phyloP scores from a whole-genome alignment of 1,140 invertebrate genomes.

The Gryllus bimaculatus region DNA sequence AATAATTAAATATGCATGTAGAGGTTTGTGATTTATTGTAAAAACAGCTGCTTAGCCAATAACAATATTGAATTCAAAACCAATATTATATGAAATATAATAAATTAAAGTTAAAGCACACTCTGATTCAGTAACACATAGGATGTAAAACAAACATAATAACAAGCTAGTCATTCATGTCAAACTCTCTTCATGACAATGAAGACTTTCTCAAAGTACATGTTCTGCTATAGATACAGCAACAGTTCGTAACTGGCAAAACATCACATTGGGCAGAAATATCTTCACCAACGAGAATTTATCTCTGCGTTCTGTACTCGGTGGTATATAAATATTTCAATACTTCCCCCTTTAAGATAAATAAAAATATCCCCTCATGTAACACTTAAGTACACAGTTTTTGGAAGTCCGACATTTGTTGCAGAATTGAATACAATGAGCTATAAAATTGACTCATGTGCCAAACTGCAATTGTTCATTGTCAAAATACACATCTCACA shows the following conservation, averaged over 20 bases:
- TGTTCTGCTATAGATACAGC: not conserved
- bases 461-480: not conserved
- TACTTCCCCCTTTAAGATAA: not conserved
- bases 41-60: not conserved
- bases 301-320: not conserved
- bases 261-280: not conserved
- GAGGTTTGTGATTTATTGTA: not conserved
- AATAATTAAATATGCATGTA: not conserved
- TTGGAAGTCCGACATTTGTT: not conserved
- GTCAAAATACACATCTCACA: too few species aligned
- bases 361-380: not conserved
- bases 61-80: not conserved
- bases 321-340: not conserved
- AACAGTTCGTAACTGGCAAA: not conserved
- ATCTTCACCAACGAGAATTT: not conserved
- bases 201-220: not conserved
- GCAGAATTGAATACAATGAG: not conserved
- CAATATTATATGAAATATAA: not conserved
- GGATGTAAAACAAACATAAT: not conserved
- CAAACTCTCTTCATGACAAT: not conserved
- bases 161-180: not conserved
- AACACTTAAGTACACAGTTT: conserved; percentile 2
- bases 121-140: not conserved
- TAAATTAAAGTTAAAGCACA: not conserved
- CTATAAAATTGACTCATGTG: not conserved